Evolutionary conservation across 37 sponge, comb jelly and placozoan species (phyloP).

Genomic region (Aplysina aerophoba): DNA sequence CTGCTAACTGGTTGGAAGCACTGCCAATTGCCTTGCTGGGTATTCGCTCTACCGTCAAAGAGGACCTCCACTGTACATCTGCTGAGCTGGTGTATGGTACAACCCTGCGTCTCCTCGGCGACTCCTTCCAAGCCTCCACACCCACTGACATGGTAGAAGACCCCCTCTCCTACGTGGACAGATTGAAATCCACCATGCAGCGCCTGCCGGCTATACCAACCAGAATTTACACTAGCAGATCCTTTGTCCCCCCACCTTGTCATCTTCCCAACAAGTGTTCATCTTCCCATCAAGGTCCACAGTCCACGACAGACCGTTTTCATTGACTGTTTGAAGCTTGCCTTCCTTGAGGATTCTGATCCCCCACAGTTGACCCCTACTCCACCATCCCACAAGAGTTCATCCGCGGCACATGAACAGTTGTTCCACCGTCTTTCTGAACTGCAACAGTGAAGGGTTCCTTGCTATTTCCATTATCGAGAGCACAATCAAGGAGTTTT

Average conservation of each 20-base stretch:
- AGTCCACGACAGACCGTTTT: conserved; percentile 49
- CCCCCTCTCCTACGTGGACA: conserved; percentile 29
- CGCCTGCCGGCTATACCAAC: neutral
- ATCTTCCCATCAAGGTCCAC: conserved; percentile 44
- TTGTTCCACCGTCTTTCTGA: no score
- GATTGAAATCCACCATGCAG: conserved; percentile 43
- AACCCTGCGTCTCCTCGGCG: no score
- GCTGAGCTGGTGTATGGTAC: no score
- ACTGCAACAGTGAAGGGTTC: no score
- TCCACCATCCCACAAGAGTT: neutral
- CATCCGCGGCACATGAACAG: no score
- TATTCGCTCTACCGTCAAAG: no score
- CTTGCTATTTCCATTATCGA: no score
- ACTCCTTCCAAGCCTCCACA: neutral
- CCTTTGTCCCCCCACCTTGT: neutral
- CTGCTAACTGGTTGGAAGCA: no score
- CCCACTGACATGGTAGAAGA: no score
- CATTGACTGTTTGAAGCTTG: conserved; percentile 69
- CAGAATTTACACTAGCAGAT: neutral
- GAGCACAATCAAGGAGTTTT: no score
- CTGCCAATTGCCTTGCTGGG: no score
- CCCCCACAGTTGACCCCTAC: neutral
- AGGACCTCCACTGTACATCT: no score
- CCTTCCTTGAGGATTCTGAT: conserved; percentile 28
- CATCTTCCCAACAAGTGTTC: conserved; percentile 57